Base-by-base conservation (phyloP, 2,888 invertebrate genomes). In the Tachina fera region DNA sequence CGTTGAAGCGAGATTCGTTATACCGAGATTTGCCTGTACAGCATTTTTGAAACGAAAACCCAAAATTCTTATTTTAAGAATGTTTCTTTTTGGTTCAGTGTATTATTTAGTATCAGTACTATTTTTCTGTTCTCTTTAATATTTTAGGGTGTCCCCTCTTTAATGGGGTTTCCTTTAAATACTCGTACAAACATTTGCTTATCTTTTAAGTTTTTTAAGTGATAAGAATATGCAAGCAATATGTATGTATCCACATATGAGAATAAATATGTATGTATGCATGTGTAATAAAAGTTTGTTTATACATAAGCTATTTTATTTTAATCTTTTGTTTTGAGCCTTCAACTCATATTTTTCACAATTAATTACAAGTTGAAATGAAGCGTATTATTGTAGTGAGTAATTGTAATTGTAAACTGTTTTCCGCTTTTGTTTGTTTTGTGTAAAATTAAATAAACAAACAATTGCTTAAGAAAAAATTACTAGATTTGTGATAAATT, bases 371-470 rank as follows among this genome's bases (percentile, higher is more conserved):
- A 83, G 43, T 67, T 60, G 45, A 51, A 74, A 31, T 72, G 60
- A 68, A 47, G 72, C 83, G 49, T 74, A n/a, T 56, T 60, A 83
- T 83, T 83, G 83, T 60, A 53, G 71, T 67, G 60, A 67, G 39
- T 67, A 72, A 78, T 74, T 56, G 8, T 19, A 71, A 47, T 16
- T 1, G 31, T 31, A 31, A 41, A 60, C 10, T 16, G 13, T 51
- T 68, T 78, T 47, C 19, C 31, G 22, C 3, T 8, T 65, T 39
- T 43, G 39, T 61, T 70, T 16, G 0, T 49, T 49, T 45, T 19
- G 3, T 13, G 43, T 41, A 16, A 74, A 60, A 53, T 51, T 16
- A 31, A 39, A 16, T 11, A 22, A 41, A 67, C 51, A 61, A 45
- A 68, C 16, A 63, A 58, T 45, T 60, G 16, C 14, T 68, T 51